Percentiles rank a stretch among this genome's conserved stretches.
Evolutionary conservation across 2,888 invertebrate species (phyloP).

Genomic region (Synergus gifuensis): DNA sequence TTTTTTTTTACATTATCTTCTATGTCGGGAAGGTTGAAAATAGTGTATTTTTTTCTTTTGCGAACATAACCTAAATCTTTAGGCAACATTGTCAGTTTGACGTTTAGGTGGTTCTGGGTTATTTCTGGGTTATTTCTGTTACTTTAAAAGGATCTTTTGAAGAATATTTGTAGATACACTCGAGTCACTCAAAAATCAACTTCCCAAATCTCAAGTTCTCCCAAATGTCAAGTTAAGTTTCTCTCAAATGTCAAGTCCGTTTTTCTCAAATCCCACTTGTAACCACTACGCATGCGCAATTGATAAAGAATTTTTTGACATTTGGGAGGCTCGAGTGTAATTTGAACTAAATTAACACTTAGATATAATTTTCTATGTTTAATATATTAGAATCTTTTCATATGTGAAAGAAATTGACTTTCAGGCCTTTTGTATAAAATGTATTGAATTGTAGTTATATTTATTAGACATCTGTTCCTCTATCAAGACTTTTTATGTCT

Average conservation of each 20-base stretch:
- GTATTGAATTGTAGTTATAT: background rate
- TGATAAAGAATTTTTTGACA: too few species aligned
- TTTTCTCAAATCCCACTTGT: too few species aligned
- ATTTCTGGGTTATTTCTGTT: background rate
- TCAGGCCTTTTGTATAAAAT: background rate
- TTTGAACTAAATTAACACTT: too few species aligned
- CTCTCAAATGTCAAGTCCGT: too few species aligned
- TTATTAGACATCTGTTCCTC: slow-evolving; percentile 76
- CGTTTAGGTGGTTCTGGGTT: background rate
- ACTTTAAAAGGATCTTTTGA: background rate
- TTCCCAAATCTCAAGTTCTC: too few species aligned
- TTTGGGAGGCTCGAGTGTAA: too few species aligned
- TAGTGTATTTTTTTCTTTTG: background rate
- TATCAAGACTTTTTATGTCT: slow-evolving; percentile 57
- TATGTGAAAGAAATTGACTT: background rate
- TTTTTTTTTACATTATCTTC: slow-evolving; percentile 9
- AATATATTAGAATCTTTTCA: background rate
- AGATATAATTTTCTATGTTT: background rate
- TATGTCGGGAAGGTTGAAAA: background rate
- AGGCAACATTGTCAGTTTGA: background rate
- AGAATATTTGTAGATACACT: too few species aligned
- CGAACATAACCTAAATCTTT: background rate
- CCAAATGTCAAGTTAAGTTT: too few species aligned
- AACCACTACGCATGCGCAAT: too few species aligned
- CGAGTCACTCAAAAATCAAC: too few species aligned